These are phyloP conservation scores for Rhagoletis pomonella DNA, from an alignment of 1,140 invertebrate species.

Conservation along the genomic window DNA sequence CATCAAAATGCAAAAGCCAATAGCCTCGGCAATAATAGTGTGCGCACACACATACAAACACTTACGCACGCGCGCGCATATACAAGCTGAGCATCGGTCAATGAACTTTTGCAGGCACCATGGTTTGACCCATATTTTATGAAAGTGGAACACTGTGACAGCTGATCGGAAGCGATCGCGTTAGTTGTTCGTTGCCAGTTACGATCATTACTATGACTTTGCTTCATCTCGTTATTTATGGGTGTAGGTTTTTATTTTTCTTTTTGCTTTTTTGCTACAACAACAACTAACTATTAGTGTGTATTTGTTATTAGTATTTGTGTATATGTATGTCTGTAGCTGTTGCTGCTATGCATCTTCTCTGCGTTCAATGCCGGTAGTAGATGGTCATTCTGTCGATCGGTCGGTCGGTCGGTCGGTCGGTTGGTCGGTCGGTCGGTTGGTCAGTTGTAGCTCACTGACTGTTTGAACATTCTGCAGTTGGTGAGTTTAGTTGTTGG, in stretches of 20 bases:
- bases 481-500: background rate
- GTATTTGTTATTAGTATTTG: background rate
- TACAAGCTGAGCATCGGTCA: slow-evolving; percentile 45
- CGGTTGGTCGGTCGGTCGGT: background rate
- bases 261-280: background rate
- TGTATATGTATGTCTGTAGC: background rate
- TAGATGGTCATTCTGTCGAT: background rate
- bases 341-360: slow-evolving; percentile 24
- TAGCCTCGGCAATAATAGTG: background rate
- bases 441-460: background rate
- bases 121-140: slow-evolving; percentile 61
- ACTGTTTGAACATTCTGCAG: background rate
- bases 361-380: background rate
- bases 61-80: background rate
- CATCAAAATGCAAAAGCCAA: background rate
- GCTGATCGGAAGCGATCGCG: slow-evolving; percentile 58
- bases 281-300: background rate
- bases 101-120: slow-evolving; percentile 58
- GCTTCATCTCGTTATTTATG: background rate
- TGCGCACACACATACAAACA: background rate
- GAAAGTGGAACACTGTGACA: slow-evolving; percentile 62
- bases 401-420: background rate
- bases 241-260: background rate
- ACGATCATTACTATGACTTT: slow-evolving; percentile 41
- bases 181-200: slow-evolving; percentile 49